Evolutionary conservation across 2,888 invertebrate genomes (phyloP).

Genomic region (Apamea sordens): DNA sequence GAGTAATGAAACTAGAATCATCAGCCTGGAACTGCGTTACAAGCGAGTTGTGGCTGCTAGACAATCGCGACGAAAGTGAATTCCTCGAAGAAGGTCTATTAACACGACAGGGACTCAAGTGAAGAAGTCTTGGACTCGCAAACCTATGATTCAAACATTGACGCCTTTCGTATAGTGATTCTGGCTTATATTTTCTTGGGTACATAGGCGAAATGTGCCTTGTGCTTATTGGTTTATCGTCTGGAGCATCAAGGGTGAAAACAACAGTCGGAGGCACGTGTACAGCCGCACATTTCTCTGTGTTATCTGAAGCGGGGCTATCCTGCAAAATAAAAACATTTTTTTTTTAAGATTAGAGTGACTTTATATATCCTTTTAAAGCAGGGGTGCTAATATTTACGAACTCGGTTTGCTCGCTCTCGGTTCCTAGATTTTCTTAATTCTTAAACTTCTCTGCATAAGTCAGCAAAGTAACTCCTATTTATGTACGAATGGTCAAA

Average conservation of each 20-base stretch:
- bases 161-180: conserved; percentile 83
- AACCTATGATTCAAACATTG: conserved; percentile 86
- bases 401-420: background rate
- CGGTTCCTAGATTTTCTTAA: background rate
- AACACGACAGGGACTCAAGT: conserved; percentile 91
- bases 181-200: conserved; percentile 82
- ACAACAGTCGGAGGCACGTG: conserved; percentile 77
- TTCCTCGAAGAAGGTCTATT: conserved; percentile 93
- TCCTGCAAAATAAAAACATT: conserved; percentile 79
- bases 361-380: background rate
- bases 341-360: background rate
- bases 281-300: conserved; percentile 75
- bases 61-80: conserved; percentile 94
- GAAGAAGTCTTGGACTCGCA: conserved; percentile 88
- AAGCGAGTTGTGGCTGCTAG: conserved; percentile 96
- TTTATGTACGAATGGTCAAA: background rate
- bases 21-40: conserved; percentile 94
- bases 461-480: background rate
- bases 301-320: conserved; percentile 74
- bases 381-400: no score
- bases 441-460: background rate
- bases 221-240: conserved; percentile 73
- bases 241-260: conserved; percentile 74
- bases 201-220: conserved; percentile 83
- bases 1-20: conserved; percentile 96